These are phyloP conservation scores for Drosophila parthenogenetica DNA, from an alignment of 2,888 invertebrate species.

Conservation along the genomic window DNA sequence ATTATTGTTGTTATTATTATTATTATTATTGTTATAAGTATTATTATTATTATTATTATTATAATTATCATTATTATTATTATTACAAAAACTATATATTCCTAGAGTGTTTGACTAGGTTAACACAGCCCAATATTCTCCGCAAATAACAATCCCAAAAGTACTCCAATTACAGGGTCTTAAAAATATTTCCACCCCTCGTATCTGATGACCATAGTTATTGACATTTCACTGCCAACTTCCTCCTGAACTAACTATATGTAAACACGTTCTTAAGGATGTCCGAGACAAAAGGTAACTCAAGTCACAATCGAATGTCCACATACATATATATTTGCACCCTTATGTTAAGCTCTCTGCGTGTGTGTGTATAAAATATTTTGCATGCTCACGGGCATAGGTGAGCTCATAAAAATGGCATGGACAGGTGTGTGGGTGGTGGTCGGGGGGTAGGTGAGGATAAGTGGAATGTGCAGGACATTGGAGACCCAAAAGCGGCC, in stretches of 20 bases:
- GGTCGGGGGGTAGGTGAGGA: neutral
- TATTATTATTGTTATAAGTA: too few relatives aligned
- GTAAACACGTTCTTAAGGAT: neutral
- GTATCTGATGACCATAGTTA: neutral
- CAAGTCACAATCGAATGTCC: neutral
- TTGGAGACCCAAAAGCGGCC: conserved; percentile 40
- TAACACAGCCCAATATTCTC: too few relatives aligned
- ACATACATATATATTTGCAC: neutral
- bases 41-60: too few relatives aligned
- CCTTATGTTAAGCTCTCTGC: neutral
- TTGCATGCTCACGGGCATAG: conserved; percentile 3
- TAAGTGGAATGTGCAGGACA: conserved; percentile 28
- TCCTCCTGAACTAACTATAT: neutral
- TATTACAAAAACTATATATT: too few relatives aligned
- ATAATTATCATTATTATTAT: too few relatives aligned
- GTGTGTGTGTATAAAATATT: neutral
- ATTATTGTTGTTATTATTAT: too few relatives aligned
- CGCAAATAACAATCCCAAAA: too few relatives aligned
- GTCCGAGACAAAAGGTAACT: conserved; percentile 1
- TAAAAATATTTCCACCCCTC: neutral
- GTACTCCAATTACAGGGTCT: conserved; percentile 1
- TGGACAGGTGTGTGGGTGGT: neutral
- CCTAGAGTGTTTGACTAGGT: too few relatives aligned
- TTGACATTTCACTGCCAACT: neutral
- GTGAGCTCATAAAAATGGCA: conserved; percentile 23